These are phyloP conservation scores for Petrocephalus zakoni DNA, from an alignment of 2,113 vertebrate genomes.

Conservation along the genomic window DNA sequence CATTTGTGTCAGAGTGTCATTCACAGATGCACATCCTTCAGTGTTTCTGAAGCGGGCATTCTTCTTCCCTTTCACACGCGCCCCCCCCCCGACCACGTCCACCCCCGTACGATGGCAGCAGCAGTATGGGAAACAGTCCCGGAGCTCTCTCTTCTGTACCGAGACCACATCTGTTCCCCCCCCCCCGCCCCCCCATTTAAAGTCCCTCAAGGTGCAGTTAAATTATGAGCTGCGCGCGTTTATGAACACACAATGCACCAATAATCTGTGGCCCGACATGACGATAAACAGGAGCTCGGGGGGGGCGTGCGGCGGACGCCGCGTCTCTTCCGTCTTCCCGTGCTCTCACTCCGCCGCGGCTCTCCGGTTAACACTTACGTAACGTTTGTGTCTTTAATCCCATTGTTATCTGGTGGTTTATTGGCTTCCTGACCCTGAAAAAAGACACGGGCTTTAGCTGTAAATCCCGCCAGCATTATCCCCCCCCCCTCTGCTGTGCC, in stretches of 20 bases:
- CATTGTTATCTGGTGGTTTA: conserved; percentile 75
- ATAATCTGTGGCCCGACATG: conserved; percentile 61
- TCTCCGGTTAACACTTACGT: conserved; percentile 69
- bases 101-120: not conserved
- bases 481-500: conserved; percentile 74
- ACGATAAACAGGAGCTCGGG: conserved; percentile 52
- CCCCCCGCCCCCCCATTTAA: conserved; percentile 52
- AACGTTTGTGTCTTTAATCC: conserved; percentile 78
- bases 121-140: conserved; percentile 20
- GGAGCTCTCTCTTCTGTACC: conserved; percentile 49
- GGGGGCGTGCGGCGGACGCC: conserved; percentile 27
- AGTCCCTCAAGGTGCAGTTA: conserved; percentile 65
- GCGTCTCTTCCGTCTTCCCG: conserved; percentile 30
- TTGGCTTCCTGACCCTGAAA: conserved; percentile 71
- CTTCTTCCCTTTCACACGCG: not conserved
- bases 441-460: conserved; percentile 78
- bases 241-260: conserved; percentile 66
- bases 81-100: not conserved
- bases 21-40: not conserved
- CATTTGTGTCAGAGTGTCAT: not conserved
- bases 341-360: conserved; percentile 34
- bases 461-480: conserved; percentile 76
- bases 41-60: not conserved
- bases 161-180: conserved; percentile 62
- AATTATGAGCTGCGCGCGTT: conserved; percentile 63